Evolutionary conservation across 2,113 vertebrate species (phyloP).

Genomic region (Paradoxurus hermaphroditus): DNA sequence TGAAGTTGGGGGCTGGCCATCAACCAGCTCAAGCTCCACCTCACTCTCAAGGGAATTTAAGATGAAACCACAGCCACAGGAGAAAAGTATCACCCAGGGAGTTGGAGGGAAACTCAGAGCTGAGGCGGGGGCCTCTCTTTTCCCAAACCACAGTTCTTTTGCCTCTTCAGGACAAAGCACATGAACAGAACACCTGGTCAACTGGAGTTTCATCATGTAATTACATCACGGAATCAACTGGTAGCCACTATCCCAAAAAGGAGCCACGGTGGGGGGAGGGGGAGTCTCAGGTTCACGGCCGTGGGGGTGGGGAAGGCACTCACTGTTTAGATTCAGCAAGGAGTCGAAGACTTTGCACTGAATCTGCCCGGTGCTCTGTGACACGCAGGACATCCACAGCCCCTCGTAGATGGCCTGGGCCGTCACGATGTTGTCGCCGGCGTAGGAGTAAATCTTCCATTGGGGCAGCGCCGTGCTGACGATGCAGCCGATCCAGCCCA

Average conservation of each 20-base stretch:
- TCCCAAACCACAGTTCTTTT: neutral
- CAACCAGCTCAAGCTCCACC: neutral
- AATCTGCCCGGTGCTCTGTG: slow-evolving; percentile 88
- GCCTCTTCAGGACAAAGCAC: neutral
- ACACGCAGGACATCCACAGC: slow-evolving; percentile 92
- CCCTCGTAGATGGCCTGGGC: slow-evolving; percentile 91
- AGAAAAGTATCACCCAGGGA: neutral
- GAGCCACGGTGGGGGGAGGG: rapidly evolving
- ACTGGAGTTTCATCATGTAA: neutral
- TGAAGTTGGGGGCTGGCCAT: neutral
- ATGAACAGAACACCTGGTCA: neutral
- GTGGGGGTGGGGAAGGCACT: slow-evolving; percentile 50
- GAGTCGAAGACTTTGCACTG: slow-evolving; percentile 88
- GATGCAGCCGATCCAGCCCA: slow-evolving; percentile 86
- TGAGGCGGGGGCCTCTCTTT: neutral
- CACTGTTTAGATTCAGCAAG: slow-evolving; percentile 90
- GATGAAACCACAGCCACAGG: neutral
- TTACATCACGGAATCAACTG: neutral
- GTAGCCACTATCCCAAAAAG: neutral
- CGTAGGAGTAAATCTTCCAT: slow-evolving; percentile 90
- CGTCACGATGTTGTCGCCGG: slow-evolving; percentile 91
- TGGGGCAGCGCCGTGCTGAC: slow-evolving; percentile 89
- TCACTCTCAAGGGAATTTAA: neutral
- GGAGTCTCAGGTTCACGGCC: rapidly evolving
- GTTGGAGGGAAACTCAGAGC: neutral